A percentile compares a stretch with the other conserved stretches of the same genome.
These are phyloP conservation scores for Drosophila siamana DNA, from an alignment of 2,888 invertebrate species.

Conservation along the genomic window DNA sequence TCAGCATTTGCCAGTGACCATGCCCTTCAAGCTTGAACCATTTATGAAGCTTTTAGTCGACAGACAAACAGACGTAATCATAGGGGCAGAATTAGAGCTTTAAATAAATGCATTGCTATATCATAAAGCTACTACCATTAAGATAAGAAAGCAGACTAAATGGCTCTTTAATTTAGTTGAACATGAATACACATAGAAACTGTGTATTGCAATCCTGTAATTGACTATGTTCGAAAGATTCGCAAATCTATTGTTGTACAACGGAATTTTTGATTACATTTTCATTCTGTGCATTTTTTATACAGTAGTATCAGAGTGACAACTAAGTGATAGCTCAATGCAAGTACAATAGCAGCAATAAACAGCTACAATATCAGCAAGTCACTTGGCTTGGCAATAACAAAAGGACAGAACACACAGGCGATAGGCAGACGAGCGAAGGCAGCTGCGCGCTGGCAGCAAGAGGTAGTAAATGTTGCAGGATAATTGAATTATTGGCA, in stretches of 20 bases:
- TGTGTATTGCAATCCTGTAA: not conserved
- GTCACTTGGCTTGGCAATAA: slow-evolving; percentile 63
- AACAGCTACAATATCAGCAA: slow-evolving; percentile 44
- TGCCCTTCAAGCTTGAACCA: slow-evolving; percentile 29
- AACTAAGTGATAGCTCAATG: slow-evolving; percentile 64
- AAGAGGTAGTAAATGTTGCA: slow-evolving; percentile 39
- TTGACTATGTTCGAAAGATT: not conserved
- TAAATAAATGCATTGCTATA: not conserved
- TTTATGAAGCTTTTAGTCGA: slow-evolving; percentile 18
- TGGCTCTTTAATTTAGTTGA: not conserved
- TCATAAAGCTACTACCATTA: not conserved
- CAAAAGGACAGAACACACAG: slow-evolving; percentile 47
- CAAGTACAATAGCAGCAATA: slow-evolving; percentile 18
- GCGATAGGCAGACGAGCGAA: not conserved
- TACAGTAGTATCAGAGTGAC: slow-evolving; percentile 46
- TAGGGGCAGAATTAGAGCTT: not conserved
- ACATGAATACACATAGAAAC: not conserved
- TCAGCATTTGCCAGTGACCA: slow-evolving; percentile 34
- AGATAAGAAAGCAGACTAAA: not conserved
- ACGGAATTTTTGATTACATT: not conserved
- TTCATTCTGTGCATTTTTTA: not conserved
- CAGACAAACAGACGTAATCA: not conserved
- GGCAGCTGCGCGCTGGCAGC: not conserved
- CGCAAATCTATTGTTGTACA: not conserved
- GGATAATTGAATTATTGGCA: slow-evolving; percentile 76